Evolutionary conservation across 2,113 vertebrate species (phyloP).

Genomic region (Helogale parvula): DNA sequence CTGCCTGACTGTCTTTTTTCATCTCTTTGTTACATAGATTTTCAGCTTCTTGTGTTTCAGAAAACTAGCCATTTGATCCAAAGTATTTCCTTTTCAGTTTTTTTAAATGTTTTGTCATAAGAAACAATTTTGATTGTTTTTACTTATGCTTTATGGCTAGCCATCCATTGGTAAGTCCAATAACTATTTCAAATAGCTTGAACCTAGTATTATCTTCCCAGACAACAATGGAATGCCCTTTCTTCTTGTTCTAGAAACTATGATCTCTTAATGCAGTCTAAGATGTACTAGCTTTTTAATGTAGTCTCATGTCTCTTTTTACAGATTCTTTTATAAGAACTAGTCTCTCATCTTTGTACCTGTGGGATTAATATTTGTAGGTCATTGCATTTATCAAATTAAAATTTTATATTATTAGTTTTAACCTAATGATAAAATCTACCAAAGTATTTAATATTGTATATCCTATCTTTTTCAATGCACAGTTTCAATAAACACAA

Average conservation of each 20-base stretch:
- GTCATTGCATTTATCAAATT: not conserved
- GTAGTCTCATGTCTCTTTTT: not conserved
- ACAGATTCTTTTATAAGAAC: not conserved
- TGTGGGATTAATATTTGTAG: not conserved
- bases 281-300: not conserved
- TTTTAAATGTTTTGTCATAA: not conserved
- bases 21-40: constrained; percentile 92
- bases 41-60: constrained; percentile 93
- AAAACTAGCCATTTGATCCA: not conserved
- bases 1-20: constrained; percentile 86
- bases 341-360: not conserved
- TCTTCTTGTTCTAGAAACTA: not conserved
- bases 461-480: not conserved
- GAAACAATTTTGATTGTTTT: constrained; percentile 14
- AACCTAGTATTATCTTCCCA: not conserved
- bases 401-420: not conserved
- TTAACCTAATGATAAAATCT: not conserved
- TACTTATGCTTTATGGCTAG: not conserved
- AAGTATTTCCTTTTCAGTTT: not conserved
- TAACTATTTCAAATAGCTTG: not conserved
- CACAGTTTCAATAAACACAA: not conserved
- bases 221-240: not conserved
- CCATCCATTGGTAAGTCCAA: not conserved
- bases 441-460: not conserved
- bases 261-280: not conserved